Conservation (phyloP, 2,888 invertebrate species). For the Panzeria rudis region DNA sequence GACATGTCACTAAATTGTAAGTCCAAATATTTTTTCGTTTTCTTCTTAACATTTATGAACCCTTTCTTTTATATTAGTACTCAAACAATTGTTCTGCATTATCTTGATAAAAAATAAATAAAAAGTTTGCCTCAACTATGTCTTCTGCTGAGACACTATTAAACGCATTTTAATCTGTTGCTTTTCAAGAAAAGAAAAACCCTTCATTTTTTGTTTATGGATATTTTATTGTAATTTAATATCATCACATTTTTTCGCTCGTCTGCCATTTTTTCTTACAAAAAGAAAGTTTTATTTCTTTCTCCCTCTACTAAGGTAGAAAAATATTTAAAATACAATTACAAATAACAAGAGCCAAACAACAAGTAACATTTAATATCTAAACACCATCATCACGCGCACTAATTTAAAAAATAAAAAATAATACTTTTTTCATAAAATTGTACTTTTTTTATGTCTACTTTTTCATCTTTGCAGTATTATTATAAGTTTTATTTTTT, state of each 20-base stretch:
- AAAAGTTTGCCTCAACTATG: conserved; percentile 15
- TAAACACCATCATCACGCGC: conserved; percentile 76
- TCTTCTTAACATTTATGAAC: conserved; percentile 18
- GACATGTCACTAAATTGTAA: conserved; percentile 50
- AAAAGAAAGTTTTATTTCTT: conserved; percentile 57
- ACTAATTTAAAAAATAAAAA: conserved; percentile 71
- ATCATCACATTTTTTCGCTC: conserved; percentile 58
- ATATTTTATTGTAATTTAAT: conserved; percentile 66
- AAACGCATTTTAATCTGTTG: conserved; percentile 59
- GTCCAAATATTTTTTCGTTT: conserved; percentile 8
- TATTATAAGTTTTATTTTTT: conserved; percentile 31
- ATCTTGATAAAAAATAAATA: conserved; percentile 49
- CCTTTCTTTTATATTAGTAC: conserved; percentile 17
- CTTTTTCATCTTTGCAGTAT: conserved; percentile 54
- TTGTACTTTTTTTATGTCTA: conserved; percentile 43
- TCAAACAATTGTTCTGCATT: conserved; percentile 46
- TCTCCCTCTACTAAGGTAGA: conserved; percentile 12
- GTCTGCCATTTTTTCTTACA: conserved; percentile 5
- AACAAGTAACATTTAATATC: conserved; percentile 73
- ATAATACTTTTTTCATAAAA: conserved; percentile 21
- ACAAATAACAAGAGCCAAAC: conserved; percentile 70
- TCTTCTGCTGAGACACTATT: conserved; percentile 35
- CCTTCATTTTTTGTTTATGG: conserved; percentile 51
- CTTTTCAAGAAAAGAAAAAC: conserved; percentile 20
- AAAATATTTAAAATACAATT: conserved; percentile 65